Percentiles rank a stretch among this genome's conserved stretches.
Evolutionary conservation across 2,113 vertebrate species (phyloP).

Genomic region (Empidonax traillii): DNA sequence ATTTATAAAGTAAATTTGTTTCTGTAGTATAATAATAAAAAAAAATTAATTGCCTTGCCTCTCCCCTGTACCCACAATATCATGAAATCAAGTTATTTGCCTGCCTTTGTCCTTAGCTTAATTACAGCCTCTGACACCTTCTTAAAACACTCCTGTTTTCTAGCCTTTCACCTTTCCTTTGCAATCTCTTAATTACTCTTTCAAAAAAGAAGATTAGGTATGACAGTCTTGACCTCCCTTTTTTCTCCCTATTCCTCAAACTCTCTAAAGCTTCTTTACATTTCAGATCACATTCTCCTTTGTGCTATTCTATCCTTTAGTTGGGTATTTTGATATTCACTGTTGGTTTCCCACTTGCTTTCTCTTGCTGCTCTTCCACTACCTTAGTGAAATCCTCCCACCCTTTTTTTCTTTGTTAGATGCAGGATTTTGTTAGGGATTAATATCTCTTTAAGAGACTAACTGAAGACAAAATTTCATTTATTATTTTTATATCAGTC

Average conservation of each 20-base stretch:
- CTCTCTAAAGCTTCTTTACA: background rate
- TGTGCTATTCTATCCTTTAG: background rate
- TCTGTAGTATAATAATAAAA: background rate
- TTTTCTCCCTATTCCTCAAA: background rate
- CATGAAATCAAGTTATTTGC: background rate
- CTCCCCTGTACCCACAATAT: background rate
- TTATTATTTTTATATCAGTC: background rate
- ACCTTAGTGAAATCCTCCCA: background rate
- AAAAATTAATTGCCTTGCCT: background rate
- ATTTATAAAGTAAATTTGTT: background rate
- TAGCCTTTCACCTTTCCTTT: background rate
- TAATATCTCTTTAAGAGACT: background rate
- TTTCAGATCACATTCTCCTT: background rate
- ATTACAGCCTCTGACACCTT: background rate
- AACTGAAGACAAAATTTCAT: background rate
- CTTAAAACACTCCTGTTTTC: conserved; percentile 10
- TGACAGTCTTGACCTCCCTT: background rate
- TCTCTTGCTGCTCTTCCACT: background rate
- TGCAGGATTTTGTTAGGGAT: background rate
- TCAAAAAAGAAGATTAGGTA: conserved; percentile 8
- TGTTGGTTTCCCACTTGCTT: background rate
- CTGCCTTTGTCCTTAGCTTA: background rate
- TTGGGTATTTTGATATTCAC: background rate
- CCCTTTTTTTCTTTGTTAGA: background rate
- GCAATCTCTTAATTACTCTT: conserved; percentile 24